Evolutionary conservation across 2,797 vertebrate genomes (phyloP), one percentile per base, ranked within the genome.

Genomic region (Forpus xanthops): DNA sequence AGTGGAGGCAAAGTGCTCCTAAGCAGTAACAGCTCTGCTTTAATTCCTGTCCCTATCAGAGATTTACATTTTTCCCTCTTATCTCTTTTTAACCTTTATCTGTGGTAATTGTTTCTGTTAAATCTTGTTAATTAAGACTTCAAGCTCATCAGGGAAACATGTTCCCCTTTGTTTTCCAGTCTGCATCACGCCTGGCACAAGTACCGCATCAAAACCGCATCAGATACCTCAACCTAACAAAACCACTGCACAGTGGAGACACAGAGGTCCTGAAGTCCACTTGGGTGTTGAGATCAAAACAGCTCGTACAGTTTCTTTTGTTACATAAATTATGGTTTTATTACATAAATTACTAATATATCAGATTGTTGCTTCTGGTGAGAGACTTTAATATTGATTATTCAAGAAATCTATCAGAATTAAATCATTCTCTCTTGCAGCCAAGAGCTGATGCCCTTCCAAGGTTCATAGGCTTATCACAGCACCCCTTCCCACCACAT

Each of bases 61-160:
- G 89, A 55, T 45, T 24, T 4, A 28, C 50, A 70, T 81, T 81
- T 76, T 12, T 77, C 87, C 39, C 85, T 58, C 50, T 31, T 3
- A 4, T 67, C 90, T 91, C 85, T 49, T 88, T 60, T 9, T 27
- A 90, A 76, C 88, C 83, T 87, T 79, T 25, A 76, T 89, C 71
- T 49, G 45, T 24, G 31, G 44, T 83, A 87, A 92, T 78, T 82
- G 79, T 74, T 42, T 77, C 61, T 81, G 82, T 83, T 86, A 77
- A 85, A 28, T 50, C 35, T 30, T 9, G 76, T 90, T 93, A 84
- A 93, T 94, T 81, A 94, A 88, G 83, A 58, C 53, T 79, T 25
- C 9, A 17, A 49, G 87, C 82, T 93, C 91, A 41, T 73, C 66
- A 58, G 91, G 87, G 85, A 67, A 52, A 49, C 78, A 33, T 45